phyloP scores from a whole-genome alignment of 1,140 invertebrate genomes.

The Zaprionus lachaisei region DNA sequence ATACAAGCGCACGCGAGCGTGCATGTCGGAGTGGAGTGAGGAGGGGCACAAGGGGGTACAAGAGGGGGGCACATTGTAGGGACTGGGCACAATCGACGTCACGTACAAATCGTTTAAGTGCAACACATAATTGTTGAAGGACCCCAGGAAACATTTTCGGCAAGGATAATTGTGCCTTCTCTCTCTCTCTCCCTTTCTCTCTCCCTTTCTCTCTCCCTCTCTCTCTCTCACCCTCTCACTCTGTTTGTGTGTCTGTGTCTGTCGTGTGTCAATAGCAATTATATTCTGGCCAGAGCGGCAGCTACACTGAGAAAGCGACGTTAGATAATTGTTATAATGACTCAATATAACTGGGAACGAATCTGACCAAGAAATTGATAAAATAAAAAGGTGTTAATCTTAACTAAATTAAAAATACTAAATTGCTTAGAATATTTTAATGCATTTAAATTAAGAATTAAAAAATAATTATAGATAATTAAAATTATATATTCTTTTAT shows the following conservation, averaged over 20 bases:
- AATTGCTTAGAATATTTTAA: background rate
- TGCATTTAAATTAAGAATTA: too few species aligned
- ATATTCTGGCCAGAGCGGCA: conserved; percentile 18
- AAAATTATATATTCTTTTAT: too few species aligned
- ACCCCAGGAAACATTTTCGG: conserved; percentile 41
- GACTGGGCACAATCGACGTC: conserved; percentile 31
- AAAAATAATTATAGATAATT: too few species aligned
- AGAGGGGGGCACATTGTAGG: background rate
- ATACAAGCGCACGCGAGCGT: conserved; percentile 67
- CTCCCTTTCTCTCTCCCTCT: background rate
- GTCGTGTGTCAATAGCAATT: conserved; percentile 72
- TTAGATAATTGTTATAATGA: background rate
- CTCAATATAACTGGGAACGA: background rate
- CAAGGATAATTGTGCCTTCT: conserved; percentile 35
- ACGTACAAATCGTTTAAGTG: conserved; percentile 83
- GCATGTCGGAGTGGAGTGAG: conserved; percentile 22
- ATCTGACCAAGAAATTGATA: background rate
- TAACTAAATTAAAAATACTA: background rate
- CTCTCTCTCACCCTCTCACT: background rate
- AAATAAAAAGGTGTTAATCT: background rate
- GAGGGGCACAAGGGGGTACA: conserved; percentile 1
- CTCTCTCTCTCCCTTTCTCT: background rate
- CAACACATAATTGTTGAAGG: conserved; percentile 74
- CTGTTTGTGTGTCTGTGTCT: conserved; percentile 10
- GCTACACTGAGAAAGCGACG: conserved; percentile 19